Base-by-base conservation (phyloP, 2,888 invertebrate species). In the Parnassius apollo region DNA sequence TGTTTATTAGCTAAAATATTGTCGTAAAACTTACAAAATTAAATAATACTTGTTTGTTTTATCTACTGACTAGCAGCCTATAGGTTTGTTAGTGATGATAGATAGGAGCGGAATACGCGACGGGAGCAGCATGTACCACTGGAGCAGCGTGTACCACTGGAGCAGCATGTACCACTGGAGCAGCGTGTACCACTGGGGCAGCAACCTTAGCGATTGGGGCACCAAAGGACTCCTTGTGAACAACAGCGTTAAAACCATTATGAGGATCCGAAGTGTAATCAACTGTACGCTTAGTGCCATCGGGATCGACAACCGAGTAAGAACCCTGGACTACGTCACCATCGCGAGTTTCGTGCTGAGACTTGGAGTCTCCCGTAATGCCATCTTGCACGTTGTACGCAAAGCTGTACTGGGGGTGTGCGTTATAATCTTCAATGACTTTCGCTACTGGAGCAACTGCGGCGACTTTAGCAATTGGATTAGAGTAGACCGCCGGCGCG, bases 381-480 rank as follows among this genome's bases (percentile, higher is more conserved):
- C 77, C 74, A 65, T 89, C 89, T 67, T 88, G 83, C 1, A 90
- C 82, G 57, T 86, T 84, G 69, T 90, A 89, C 4, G 82, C 81
- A 74, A 89, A 93, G 75, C 88, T 91, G 86, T 93, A 93, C 74
- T 92, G 92, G 71, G 64, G 88, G 80, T 73, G 86, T 71, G 55
- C 75, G 65, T 81, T 85, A 78, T 78, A 85, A 74, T 69, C 88
- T 77, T 64, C 86, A 10, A 78, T 69, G 57, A 81, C 77, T 53
- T 81, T 78, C 64, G 82, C 76, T 18, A 79, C 67, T 0, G 83
- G 81, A 1, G 81, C 77, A 42, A 75, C 70, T 42, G 74, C 69
- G 22, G 76, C 75, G 3, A 75, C 72, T 35, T 35, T 35, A 4
- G 75, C 71, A 65, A 35, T 7, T 35, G 7, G 35, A 35, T 35